Evolutionary conservation across 1,140 invertebrate species (phyloP).

Genomic region (Cydia pomonella): DNA sequence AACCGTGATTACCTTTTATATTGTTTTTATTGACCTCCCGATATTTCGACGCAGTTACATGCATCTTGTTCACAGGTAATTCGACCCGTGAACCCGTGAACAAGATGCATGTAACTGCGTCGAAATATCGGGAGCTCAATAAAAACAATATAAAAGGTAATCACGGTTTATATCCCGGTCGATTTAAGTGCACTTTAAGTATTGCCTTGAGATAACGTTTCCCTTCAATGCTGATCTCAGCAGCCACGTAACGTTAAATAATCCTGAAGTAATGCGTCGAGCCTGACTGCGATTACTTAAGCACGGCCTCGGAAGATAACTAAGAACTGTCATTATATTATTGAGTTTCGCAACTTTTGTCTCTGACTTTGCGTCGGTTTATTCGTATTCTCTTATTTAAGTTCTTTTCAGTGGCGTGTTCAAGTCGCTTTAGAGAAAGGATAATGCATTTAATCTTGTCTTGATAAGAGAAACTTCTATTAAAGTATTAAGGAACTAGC

Average conservation of each 20-base stretch:
- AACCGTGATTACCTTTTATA: no score
- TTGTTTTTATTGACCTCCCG: no score
- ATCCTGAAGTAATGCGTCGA: conserved; percentile 11
- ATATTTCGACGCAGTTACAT: no score
- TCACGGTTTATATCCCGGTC: no score
- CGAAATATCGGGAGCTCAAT: no score
- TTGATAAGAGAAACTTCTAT: conserved; percentile 38
- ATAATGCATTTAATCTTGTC: conserved; percentile 46
- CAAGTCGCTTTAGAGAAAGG: conserved; percentile 43
- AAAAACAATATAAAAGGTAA: no score
- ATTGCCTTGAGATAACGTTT: neutral
- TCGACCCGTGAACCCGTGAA: no score
- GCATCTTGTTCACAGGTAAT: no score
- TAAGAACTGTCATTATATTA: conserved; percentile 29
- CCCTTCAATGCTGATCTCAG: conserved; percentile 36
- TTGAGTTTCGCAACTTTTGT: conserved; percentile 44
- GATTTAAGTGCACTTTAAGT: no score
- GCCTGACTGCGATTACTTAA: conserved; percentile 22
- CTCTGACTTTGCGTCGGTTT: conserved; percentile 43
- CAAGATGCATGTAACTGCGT: no score
- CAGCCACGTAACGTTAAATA: conserved; percentile 25
- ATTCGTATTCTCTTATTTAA: conserved; percentile 42
- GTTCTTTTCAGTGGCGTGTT: conserved; percentile 45
- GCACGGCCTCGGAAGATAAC: conserved; percentile 28
- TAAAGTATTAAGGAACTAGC: conserved; percentile 39